These are phyloP conservation scores for Polia nebulosa DNA, from an alignment of 2,888 invertebrate genomes.

Conservation along the genomic window DNA sequence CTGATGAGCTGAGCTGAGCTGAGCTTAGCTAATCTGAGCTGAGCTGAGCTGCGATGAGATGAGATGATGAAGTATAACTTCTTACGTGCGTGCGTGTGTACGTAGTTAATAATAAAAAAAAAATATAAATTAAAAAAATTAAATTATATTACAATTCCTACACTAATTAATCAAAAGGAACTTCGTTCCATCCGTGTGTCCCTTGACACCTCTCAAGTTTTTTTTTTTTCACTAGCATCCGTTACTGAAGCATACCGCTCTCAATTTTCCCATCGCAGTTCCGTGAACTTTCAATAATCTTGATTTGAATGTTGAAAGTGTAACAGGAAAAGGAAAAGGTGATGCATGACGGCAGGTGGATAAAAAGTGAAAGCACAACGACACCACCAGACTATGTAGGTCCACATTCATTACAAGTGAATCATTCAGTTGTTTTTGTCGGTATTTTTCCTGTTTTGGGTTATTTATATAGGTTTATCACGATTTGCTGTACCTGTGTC, in stretches of 20 bases:
- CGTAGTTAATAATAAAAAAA: no score
- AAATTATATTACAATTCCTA: no score
- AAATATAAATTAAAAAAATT: no score
- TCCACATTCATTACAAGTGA: constrained; percentile 42
- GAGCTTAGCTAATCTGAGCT: no score
- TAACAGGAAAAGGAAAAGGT: constrained; percentile 60
- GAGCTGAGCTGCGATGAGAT: no score
- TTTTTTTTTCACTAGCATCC: constrained; percentile 12
- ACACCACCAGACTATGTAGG: constrained; percentile 21
- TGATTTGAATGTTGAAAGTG: constrained; percentile 47
- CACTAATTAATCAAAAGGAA: no score
- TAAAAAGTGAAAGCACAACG: constrained; percentile 59
- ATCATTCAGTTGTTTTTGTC: constrained; percentile 38
- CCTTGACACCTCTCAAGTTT: no score
- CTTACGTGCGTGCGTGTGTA: no score
- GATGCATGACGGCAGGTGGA: constrained; percentile 49
- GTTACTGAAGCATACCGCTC: constrained; percentile 7
- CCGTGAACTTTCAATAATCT: constrained; percentile 43
- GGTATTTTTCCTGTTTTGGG: constrained; percentile 39
- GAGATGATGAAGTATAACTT: no score
- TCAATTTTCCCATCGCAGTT: constrained; percentile 17
- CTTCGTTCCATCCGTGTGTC: no score
- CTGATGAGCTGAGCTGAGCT: no score
- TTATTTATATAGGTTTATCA: constrained; percentile 25
- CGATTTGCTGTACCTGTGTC: constrained; percentile 14